These are phyloP conservation scores for Malurus elegans DNA, from an alignment of 2,113 vertebrate genomes.

Conservation along the genomic window DNA sequence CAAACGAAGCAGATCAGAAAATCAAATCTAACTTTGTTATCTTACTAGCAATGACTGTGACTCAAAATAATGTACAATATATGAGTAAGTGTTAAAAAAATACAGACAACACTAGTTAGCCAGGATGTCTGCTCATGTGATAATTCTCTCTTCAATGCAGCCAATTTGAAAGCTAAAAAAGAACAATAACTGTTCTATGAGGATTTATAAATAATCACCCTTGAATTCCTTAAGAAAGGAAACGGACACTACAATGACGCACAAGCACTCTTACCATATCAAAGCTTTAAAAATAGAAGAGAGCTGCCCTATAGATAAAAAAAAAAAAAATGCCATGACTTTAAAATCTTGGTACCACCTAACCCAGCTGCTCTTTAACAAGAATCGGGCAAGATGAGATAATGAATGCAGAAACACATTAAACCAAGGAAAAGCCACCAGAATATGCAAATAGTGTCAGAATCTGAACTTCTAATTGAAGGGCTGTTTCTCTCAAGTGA, in stretches of 20 bases:
- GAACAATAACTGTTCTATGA: slow-evolving; percentile 80
- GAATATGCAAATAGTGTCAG: not conserved
- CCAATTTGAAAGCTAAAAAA: slow-evolving; percentile 71
- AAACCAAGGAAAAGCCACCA: not conserved
- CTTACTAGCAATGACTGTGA: not conserved
- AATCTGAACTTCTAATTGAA: not conserved
- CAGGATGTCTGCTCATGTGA: slow-evolving; percentile 81
- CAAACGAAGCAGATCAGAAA: not conserved
- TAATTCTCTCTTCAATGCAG: slow-evolving; percentile 74
- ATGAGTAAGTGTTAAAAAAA: slow-evolving; percentile 20
- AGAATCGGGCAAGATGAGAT: not conserved
- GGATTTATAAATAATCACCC: slow-evolving; percentile 86
- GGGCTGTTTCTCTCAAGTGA: not conserved
- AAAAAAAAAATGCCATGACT: slow-evolving; percentile 51
- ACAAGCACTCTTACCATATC: slow-evolving; percentile 73
- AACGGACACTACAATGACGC: slow-evolving; percentile 84
- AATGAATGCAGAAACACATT: not conserved
- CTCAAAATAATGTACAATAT: not conserved
- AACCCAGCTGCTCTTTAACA: not conserved
- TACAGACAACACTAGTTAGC: slow-evolving; percentile 41
- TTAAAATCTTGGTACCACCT: slow-evolving; percentile 1
- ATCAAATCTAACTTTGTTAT: not conserved
- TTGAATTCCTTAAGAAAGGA: slow-evolving; percentile 87
- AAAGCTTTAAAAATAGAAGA: slow-evolving; percentile 82
- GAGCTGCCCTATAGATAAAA: slow-evolving; percentile 68